A percentile compares a stretch with the other conserved stretches of the same genome.
Conservation (phyloP, 2,113 vertebrate species). For the Syngnathoides biaculeatus region DNA sequence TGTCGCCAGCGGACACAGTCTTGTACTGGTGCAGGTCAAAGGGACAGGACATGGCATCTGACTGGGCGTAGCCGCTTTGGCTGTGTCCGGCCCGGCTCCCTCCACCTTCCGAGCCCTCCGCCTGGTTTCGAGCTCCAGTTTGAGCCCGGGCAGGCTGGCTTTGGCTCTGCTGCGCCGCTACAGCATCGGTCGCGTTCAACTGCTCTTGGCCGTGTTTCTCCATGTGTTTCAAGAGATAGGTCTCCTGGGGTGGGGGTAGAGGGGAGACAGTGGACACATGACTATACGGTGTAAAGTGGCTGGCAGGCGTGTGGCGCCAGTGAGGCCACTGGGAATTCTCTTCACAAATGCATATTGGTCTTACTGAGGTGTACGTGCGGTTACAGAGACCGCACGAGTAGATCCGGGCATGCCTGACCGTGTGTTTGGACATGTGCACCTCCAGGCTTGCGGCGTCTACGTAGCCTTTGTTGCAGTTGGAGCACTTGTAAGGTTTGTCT, state of each 20-base stretch:
- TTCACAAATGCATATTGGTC: slow-evolving; percentile 61
- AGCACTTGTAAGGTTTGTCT: slow-evolving; percentile 99
- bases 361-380: slow-evolving; percentile 97
- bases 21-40: slow-evolving; percentile 97
- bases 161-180: slow-evolving; percentile 74
- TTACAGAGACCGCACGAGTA: slow-evolving; percentile 96
- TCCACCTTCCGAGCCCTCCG: slow-evolving; percentile 68
- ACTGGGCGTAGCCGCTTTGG: slow-evolving; percentile 74
- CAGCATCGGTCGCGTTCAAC: slow-evolving; percentile 51
- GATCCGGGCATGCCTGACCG: slow-evolving; percentile 96
- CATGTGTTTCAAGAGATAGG: slow-evolving; percentile 99
- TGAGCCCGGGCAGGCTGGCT: slow-evolving; percentile 53
- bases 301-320: slow-evolving; percentile 52
- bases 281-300: slow-evolving; percentile 57
- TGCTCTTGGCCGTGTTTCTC: slow-evolving; percentile 92
- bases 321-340: slow-evolving; percentile 50
- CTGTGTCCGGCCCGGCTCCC: slow-evolving; percentile 42
- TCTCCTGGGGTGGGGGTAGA: slow-evolving; percentile 81
- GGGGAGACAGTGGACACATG: slow-evolving; percentile 54
- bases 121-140: slow-evolving; percentile 58
- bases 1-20: slow-evolving; percentile 77
- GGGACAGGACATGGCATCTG: slow-evolving; percentile 74
- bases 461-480: slow-evolving; percentile 96
- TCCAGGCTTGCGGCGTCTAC: slow-evolving; percentile 88
- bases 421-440: slow-evolving; percentile 93